Percentiles rank a stretch among this genome's conserved stretches.
phyloP scores from a whole-genome alignment of 2,113 vertebrate genomes.

The Halcyon senegalensis region DNA sequence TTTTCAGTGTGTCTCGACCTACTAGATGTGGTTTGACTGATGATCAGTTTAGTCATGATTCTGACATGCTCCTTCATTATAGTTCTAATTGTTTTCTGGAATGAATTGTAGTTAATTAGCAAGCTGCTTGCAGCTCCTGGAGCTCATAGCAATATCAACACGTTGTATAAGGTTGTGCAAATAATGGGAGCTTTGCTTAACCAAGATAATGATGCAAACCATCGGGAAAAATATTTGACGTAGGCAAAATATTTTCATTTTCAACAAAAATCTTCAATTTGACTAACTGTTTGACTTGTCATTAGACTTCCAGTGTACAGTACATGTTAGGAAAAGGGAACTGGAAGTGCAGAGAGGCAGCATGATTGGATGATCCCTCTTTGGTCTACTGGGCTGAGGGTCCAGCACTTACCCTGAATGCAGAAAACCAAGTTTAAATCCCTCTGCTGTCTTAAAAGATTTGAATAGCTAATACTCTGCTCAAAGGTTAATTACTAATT shows the following conservation, averaged over 20 bases:
- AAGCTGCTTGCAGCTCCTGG: not conserved
- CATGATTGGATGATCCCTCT: not conserved
- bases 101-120: constrained; percentile 22
- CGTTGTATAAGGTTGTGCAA: not conserved
- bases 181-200: not conserved
- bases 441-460: not conserved
- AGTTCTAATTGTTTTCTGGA: constrained; percentile 7
- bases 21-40: not conserved
- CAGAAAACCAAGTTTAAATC: not conserved
- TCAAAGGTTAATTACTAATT: constrained; percentile 63
- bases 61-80: not conserved
- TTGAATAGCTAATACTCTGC: not conserved
- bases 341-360: not conserved
- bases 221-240: not conserved
- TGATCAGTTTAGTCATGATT: not conserved
- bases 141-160: not conserved
- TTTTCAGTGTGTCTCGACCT: not conserved
- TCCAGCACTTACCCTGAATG: not conserved
- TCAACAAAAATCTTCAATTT: not conserved
- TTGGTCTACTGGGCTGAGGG: not conserved
- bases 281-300: not conserved
- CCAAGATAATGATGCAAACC: not conserved
- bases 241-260: not conserved
- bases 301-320: not conserved
- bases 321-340: not conserved